Conservation (phyloP, 2,797 vertebrate species). For the Pteropus rufus region DNA sequence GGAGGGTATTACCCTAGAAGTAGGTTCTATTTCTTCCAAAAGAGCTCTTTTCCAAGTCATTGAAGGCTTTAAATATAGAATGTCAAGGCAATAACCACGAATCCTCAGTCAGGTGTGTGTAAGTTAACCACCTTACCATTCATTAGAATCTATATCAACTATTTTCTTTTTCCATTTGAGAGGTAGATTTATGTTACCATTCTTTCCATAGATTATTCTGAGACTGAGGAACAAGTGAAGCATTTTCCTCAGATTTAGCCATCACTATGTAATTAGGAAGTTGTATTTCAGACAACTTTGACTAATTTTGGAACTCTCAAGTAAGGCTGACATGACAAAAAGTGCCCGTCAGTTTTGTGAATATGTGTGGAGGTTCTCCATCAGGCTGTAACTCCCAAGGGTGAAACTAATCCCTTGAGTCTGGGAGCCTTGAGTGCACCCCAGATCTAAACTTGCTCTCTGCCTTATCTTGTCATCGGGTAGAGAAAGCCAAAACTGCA, state of each 20-base stretch:
- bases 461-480: background rate
- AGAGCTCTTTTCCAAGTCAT: background rate
- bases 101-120: background rate
- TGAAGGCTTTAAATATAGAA: slow-evolving; percentile 11
- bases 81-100: background rate
- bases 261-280: background rate
- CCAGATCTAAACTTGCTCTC: background rate
- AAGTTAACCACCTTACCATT: background rate
- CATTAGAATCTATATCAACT: background rate
- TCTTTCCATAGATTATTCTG: background rate
- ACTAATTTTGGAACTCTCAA: background rate
- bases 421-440: background rate
- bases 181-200: background rate
- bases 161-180: background rate
- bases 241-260: slow-evolving; percentile 7
- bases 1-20: background rate
- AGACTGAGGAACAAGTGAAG: background rate
- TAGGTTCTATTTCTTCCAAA: slow-evolving; percentile 22
- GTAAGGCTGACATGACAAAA: background rate
- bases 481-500: background rate
- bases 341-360: background rate
- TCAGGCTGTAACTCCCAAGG: background rate
- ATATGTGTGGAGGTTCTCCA: background rate
- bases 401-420: background rate
- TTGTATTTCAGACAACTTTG: background rate